Base-by-base conservation (phyloP, 2,888 invertebrate genomes). In the Anaspis maculata region DNA sequence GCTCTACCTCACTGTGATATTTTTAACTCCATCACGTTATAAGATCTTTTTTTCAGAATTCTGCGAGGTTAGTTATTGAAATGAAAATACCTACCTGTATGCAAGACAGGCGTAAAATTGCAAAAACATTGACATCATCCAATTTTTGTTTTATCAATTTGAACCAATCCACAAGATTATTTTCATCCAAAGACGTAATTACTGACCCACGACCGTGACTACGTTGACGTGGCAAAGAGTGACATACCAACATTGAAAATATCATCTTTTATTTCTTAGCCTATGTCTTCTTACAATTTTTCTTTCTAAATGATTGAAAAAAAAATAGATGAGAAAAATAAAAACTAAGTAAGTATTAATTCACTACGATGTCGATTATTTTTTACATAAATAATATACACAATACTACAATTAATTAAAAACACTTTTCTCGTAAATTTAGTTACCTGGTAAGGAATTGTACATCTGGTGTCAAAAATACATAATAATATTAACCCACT, bases 391-490 rank as follows among this genome's bases (percentile, higher is more conserved):
- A 40, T 27, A 35, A 39, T 42, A 42, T 35, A 34, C 36, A 41
- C 41, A 34, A 34, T 26, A 34, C 37, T 37, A 38, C 33, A 25
- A 37, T 37, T 37, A 40, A 28, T 29, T 41, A 29, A 31, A 33
- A 41, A 35, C 32, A 41, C 34, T 43, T 44, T 43, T n/a, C n/a
- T n/a, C 43, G 39, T 41, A 41, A 45, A n/a, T n/a, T n/a, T n/a
- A n/a, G n/a, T n/a, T n/a, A 45, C 41, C 41, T 45, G 45, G 38
- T 49, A 57, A 58, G 54, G 52, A 57, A 56, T 57, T 57, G 57
- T 58, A 58, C 57, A 58, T 50, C 57, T 49, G 51, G 48, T 53
- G 47, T 48, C 42, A 51, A 49, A 48, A 50, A 48, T 46, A 49
- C 42, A 33, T 46, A 6, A 19, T 19, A 19, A 19, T 19, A 19